A percentile compares a stretch with the other conserved stretches of the same genome.
Conservation (phyloP, 2,113 vertebrate genomes). For the Brevimyrus niger region DNA sequence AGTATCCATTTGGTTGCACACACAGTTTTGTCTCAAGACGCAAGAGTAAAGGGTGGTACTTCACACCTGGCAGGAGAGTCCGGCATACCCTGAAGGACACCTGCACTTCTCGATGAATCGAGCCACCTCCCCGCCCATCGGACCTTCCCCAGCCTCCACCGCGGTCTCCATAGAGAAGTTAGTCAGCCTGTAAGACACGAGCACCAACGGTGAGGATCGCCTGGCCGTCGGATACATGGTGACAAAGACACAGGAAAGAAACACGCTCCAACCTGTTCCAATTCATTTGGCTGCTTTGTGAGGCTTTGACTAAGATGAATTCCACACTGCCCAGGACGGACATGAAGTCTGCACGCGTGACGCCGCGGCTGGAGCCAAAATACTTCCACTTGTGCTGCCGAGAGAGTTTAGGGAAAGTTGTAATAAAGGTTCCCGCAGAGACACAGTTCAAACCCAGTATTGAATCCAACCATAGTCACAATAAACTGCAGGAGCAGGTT, state of each 20-base stretch:
- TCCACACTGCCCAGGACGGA: conserved; percentile 78
- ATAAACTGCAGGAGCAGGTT: not conserved
- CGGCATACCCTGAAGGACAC: conserved; percentile 75
- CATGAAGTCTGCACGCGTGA: conserved; percentile 79
- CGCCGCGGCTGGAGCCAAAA: conserved; percentile 75
- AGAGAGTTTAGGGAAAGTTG: not conserved
- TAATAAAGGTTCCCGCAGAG: not conserved
- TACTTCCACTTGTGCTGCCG: conserved; percentile 84
- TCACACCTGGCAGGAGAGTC: conserved; percentile 87
- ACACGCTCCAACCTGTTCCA: conserved; percentile 76
- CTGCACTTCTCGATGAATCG: conserved; percentile 71
- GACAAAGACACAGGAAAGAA: not conserved
- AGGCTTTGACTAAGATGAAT: conserved; percentile 82
- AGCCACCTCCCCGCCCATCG: conserved; percentile 43
- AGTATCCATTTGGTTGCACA: not conserved
- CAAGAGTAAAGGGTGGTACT: not conserved
- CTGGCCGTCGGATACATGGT: not conserved
- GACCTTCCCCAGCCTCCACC: conserved; percentile 49
- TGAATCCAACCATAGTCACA: not conserved
- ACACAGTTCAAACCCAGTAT: not conserved
- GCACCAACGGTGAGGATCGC: not conserved
- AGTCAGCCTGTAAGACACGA: conserved; percentile 64
- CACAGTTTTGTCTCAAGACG: not conserved
- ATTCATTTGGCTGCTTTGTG: conserved; percentile 73
- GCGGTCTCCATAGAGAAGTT: conserved; percentile 82